Conservation (phyloP, 2,797 vertebrate species). For the Acipenser oxyrinchus region DNA sequence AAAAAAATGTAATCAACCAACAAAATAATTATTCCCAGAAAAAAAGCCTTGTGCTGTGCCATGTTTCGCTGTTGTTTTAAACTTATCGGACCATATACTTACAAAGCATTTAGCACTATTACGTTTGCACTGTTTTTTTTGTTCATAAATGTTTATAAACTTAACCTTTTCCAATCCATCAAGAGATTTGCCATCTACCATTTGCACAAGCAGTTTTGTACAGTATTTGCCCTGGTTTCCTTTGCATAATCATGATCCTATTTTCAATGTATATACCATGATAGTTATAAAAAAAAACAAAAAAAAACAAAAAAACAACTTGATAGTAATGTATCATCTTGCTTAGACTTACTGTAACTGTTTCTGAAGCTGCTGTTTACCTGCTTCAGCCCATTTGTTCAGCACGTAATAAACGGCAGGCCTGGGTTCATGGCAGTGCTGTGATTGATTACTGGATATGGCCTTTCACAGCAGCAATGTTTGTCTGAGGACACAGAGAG, state of each 20-base stretch:
- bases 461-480: slow-evolving; percentile 47
- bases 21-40: too few species aligned
- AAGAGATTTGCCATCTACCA: too few species aligned
- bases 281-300: slow-evolving; percentile 20
- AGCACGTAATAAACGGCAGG: slow-evolving; percentile 57
- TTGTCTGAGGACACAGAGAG: slow-evolving; percentile 46
- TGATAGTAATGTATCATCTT: slow-evolving; percentile 47
- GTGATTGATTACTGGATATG: slow-evolving; percentile 58
- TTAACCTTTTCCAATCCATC: too few species aligned
- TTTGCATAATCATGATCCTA: slow-evolving; percentile 28
- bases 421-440: slow-evolving; percentile 44
- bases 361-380: slow-evolving; percentile 46
- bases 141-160: too few species aligned
- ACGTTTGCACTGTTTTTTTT: too few species aligned
- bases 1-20: too few species aligned
- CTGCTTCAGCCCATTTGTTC: slow-evolving; percentile 53
- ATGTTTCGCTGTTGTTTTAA: too few species aligned
- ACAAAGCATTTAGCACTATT: too few species aligned
- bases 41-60: not conserved
- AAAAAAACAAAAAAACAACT: not conserved
- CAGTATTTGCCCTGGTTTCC: slow-evolving; percentile 16
- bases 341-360: slow-evolving; percentile 44
- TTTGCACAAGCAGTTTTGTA: too few species aligned
- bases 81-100: too few species aligned
- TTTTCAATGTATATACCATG: slow-evolving; percentile 37